Percentiles rank a stretch among this genome's conserved stretches.
phyloP scores from a whole-genome alignment of 2,888 invertebrate species.

The Bombyx huttoni region DNA sequence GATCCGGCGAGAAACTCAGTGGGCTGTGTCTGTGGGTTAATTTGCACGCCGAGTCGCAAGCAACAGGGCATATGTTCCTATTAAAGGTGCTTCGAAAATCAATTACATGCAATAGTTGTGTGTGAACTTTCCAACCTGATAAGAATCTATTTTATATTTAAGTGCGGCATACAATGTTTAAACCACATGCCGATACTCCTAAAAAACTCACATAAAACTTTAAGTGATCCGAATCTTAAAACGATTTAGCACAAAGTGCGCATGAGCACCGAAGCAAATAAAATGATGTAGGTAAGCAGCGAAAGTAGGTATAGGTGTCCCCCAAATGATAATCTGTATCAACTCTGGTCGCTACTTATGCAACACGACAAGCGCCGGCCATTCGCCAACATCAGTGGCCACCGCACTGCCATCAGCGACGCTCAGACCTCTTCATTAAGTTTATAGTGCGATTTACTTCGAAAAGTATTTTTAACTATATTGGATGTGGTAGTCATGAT shows the following conservation, averaged over 20 bases:
- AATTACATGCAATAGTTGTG: no score
- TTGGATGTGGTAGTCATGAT: neutral
- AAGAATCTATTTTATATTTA: no score
- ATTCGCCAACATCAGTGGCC: constrained; percentile 40
- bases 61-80: no score
- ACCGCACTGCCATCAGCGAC: constrained; percentile 28
- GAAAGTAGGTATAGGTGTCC: constrained; percentile 63
- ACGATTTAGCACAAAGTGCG: constrained; percentile 1
- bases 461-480: neutral
- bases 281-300: constrained; percentile 35
- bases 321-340: constrained; percentile 70
- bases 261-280: constrained; percentile 14
- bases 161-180: no score
- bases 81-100: no score
- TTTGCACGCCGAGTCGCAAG: no score
- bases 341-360: constrained; percentile 52
- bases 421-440: constrained; percentile 9
- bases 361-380: constrained; percentile 36
- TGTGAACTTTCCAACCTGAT: no score
- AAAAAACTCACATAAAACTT: neutral
- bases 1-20: no score
- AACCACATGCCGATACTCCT: no score
- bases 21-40: no score
- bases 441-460: constrained; percentile 2
- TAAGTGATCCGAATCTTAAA: constrained; percentile 10